Evolutionary conservation across 1,140 invertebrate genomes (phyloP).

Genomic region (Drosophila elegans): DNA sequence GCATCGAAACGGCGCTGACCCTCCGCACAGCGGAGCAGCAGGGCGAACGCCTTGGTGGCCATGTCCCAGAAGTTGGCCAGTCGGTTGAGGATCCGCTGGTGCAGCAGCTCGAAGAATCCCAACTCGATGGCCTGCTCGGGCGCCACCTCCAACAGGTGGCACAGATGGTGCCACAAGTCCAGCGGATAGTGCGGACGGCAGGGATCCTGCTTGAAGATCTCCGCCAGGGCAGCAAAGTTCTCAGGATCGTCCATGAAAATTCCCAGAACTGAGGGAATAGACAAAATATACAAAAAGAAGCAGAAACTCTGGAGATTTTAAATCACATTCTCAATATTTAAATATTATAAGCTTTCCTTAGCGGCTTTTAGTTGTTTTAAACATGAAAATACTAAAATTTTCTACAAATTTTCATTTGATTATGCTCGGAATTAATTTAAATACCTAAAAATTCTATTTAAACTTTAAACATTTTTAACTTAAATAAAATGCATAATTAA

Average conservation of each 20-base stretch:
- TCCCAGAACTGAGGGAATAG: constrained; percentile 34
- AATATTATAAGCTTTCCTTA: no score
- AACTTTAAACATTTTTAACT: no score
- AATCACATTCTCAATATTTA: no score
- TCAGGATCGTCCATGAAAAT: constrained; percentile 45
- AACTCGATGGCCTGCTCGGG: constrained; percentile 58
- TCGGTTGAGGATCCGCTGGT: constrained; percentile 43
- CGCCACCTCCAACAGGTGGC: constrained; percentile 58
- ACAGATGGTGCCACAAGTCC: constrained; percentile 69
- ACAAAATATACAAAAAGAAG: background rate
- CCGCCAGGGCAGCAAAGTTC: constrained; percentile 38
- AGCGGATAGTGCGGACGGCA: constrained; percentile 51
- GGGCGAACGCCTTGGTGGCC: constrained; percentile 68
- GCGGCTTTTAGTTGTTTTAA: no score
- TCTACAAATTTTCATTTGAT: no score
- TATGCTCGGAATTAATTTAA: no score
- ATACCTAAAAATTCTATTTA: no score
- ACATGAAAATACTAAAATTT: no score
- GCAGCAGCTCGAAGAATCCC: constrained; percentile 70
- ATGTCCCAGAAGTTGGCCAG: constrained; percentile 52
- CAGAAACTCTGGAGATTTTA: no score
- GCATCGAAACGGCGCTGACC: constrained; percentile 66
- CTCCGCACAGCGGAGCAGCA: constrained; percentile 65
- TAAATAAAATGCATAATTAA: no score
- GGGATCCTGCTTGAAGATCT: constrained; percentile 57